phyloP scores from a whole-genome alignment of 2,113 vertebrate species.

The Motacilla tschutschensis region DNA sequence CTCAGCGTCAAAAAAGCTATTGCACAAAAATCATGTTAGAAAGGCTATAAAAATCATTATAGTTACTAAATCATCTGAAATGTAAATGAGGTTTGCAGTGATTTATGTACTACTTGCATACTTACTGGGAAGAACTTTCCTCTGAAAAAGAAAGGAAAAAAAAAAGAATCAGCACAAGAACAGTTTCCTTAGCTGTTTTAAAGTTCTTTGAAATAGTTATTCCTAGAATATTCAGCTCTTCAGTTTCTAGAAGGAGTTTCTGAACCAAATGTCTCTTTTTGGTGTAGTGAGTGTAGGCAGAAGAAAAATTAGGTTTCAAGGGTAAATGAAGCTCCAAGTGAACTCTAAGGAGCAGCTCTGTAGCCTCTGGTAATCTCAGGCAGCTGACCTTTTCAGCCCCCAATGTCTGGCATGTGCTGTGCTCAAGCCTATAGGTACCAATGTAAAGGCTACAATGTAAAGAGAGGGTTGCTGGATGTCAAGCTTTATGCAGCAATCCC shows the following conservation, averaged over 20 bases:
- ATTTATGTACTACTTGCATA: slow-evolving; percentile 17
- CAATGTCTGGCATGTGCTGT: fast-evolving
- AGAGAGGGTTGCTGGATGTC: not conserved
- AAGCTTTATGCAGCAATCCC: not conserved
- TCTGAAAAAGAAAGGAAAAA: slow-evolving; percentile 39
- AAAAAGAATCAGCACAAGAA: not conserved
- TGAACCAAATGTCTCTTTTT: not conserved
- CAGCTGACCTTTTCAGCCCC: not conserved
- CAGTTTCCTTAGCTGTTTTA: not conserved
- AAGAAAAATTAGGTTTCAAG: not conserved
- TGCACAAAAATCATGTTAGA: not conserved
- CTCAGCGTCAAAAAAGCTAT: not conserved
- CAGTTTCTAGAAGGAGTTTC: not conserved
- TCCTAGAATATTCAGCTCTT: not conserved
- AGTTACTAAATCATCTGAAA: not conserved
- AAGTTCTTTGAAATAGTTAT: not conserved
- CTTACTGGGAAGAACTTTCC: slow-evolving; percentile 75
- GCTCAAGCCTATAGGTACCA: not conserved
- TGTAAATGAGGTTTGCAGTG: not conserved
- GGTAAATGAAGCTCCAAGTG: not conserved
- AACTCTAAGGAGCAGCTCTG: not conserved
- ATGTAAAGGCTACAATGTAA: not conserved
- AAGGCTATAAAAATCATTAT: not conserved
- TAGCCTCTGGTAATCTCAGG: not conserved
- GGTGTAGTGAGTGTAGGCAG: not conserved